Evolutionary conservation across 35 echinoderm and acorn worm species (phyloP).

Genomic region (Eucidaris tribuloides): DNA sequence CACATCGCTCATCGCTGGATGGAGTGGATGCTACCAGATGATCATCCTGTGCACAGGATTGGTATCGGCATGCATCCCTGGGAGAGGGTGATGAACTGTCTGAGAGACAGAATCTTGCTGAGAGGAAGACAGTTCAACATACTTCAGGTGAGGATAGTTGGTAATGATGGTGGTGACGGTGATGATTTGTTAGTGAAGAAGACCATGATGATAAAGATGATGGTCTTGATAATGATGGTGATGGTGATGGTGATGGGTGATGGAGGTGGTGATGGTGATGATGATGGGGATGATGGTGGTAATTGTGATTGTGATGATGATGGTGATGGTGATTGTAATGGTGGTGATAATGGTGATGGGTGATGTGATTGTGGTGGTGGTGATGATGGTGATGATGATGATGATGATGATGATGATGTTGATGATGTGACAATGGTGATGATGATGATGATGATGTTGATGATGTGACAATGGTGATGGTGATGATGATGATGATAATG

Average conservation of each 20-base stretch:
- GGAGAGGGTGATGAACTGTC: slow-evolving; percentile 17
- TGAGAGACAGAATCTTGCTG: not conserved
- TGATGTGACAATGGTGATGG: not conserved
- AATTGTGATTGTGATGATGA: not conserved
- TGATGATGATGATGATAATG: not conserved
- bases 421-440: not conserved
- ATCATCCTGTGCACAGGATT: slow-evolving; percentile 8
- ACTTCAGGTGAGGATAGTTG: slow-evolving; percentile 6
- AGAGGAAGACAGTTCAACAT: slow-evolving; percentile 24
- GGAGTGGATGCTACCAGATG: not conserved
- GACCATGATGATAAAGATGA: not conserved
- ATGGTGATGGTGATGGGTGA: not conserved
- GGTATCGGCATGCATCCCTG: not conserved
- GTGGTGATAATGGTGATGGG: not conserved
- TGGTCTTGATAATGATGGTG: not conserved
- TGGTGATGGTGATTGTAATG: not conserved
- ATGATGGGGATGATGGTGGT: not conserved
- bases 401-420: not conserved
- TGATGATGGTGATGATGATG: not conserved
- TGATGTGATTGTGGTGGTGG: not conserved
- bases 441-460: not conserved
- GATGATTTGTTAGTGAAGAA: not conserved
- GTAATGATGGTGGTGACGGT: not conserved
- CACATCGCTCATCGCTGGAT: slow-evolving; percentile 1
- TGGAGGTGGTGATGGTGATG: not conserved